Conservation (phyloP, 2,888 invertebrate genomes). For the Eumerus sabulonum region DNA sequence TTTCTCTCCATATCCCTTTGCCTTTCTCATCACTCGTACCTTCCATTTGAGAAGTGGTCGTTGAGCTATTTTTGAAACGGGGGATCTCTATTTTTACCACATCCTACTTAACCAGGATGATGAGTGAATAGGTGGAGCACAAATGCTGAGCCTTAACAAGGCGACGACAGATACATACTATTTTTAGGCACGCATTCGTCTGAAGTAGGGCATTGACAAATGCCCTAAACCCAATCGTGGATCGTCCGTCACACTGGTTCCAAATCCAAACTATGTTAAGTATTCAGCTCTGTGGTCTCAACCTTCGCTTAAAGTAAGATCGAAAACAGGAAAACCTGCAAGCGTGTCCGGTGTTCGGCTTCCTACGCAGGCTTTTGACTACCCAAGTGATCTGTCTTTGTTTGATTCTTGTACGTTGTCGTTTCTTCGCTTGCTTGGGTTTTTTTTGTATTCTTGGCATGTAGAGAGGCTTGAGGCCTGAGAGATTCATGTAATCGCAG, state of each 20-base stretch:
- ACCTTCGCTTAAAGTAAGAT: neutral
- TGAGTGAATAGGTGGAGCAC: neutral
- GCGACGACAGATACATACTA: constrained; percentile 8
- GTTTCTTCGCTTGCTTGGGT: too few species aligned
- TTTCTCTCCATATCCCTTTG: constrained; percentile 20
- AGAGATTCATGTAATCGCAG: constrained; percentile 1
- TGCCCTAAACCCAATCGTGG: neutral
- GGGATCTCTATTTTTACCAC: constrained; percentile 47
- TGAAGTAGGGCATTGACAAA: constrained; percentile 58
- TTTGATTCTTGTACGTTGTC: neutral
- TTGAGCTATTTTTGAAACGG: constrained; percentile 52
- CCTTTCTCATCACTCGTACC: constrained; percentile 25
- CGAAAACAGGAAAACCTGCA: neutral
- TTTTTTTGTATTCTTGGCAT: neutral
- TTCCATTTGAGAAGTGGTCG: constrained; percentile 24
- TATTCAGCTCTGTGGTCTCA: neutral
- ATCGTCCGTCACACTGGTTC: constrained; percentile 15
- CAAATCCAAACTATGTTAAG: constrained; percentile 27
- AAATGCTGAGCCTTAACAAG: neutral
- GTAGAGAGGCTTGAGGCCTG: constrained; percentile 18
- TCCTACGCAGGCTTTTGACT: constrained; percentile 30
- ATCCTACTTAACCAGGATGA: constrained; percentile 18
- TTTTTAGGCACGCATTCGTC: constrained; percentile 34
- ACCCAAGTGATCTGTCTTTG: constrained; percentile 21
- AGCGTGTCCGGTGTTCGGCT: constrained; percentile 10